Base-by-base conservation (phyloP, 2,797 vertebrate genomes). In the Poeciliopsis paucimaculata region DNA sequence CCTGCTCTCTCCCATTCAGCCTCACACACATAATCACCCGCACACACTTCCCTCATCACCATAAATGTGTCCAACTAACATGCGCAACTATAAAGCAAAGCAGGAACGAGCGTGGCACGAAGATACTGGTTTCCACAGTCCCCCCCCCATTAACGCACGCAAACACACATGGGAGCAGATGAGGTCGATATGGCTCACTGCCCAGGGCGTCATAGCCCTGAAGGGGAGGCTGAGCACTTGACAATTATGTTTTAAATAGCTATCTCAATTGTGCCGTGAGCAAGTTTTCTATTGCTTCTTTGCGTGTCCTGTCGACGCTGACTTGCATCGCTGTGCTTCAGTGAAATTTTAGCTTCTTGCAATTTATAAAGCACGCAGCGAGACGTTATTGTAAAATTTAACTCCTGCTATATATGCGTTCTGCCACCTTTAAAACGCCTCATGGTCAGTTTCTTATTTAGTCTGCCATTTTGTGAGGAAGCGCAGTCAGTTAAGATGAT, bases 21-120 rank as follows among this genome's bases (percentile, higher is more conserved):
- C 88, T 84, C 86, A 6, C 86, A 77, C 85, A 73, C 84, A 57
- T 77, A 78, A 86, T 82, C 84, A 83, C 77, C 43, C 72, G 86
- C 88, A 66, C 83, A 64, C 84, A 60, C 82, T 55, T 77, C 70
- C 79, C 77, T 83, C 82, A 79, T 83, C 82, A 77, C 72, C 82
- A 72, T 80, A 84, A 77, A 80, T 36, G 72, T 57, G 75, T 70
- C 78, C 82, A 31, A 66, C 77, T 76, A 77, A 77, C 82, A 82
- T 80, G 78, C 84, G 72, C 87, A 84, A 82, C 83, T 79, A 91
- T 92, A 91, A 94, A 91, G 87, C 87, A 87, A 90, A 77, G 75
- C 39, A 82, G 91, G 92, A 93, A 93, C 88, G 88, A 92, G 90
- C 85, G 78, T 85, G 86, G 84, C 83, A 90, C 91, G 74, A 39